Evolutionary conservation across 2,888 invertebrate genomes (phyloP), one percentile per base, ranked within the genome.

Genomic region (Papilio demoleus): DNA sequence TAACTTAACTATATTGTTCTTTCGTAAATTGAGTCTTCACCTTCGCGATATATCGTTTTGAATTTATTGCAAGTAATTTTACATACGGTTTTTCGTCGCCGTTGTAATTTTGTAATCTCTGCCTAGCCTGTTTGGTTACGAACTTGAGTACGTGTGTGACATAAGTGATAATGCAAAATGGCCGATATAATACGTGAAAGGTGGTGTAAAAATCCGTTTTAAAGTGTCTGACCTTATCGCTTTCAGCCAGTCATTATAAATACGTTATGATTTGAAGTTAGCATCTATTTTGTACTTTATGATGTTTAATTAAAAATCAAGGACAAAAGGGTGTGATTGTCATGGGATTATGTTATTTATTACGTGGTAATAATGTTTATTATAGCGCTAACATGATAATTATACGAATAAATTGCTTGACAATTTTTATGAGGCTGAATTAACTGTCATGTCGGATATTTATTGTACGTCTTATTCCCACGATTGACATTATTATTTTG

Each of bases 281-380:
- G n/a, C n/a, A n/a, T n/a, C n/a, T n/a, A n/a, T n/a, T 8, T 50
- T 56, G 2, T 56, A 56, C n/a, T 22, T 6, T 53, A 53, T 27
- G 6, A 27, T 53, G 53, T 31, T 59, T 14, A 22, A 24, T 60
- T 60, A 40, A 24, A 40, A 38, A 40, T 8, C 60, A 40, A 40
- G 60, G 60, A 27, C 60, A 40, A n/a, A n/a, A 40, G 60, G 60
- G 40, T 9, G 40, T 60, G 60, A 5, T 6, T 60, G 24, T 40
- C 60, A 40, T 40, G 60, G 60, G 60, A 40, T 40, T 60, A 60
- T 40, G 22, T 60, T 40, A 60, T 60, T 60, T 60, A 60, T 31
- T 6, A 24, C 9, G 60, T 60, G 14, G n/a, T 27, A 40, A 24
- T 40, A 60, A 60, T 27, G n/a, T 60, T 40, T 40, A 40, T 60